Evolutionary conservation across 2,113 vertebrate species (phyloP).

Genomic region (Potamarius usumacintae): DNA sequence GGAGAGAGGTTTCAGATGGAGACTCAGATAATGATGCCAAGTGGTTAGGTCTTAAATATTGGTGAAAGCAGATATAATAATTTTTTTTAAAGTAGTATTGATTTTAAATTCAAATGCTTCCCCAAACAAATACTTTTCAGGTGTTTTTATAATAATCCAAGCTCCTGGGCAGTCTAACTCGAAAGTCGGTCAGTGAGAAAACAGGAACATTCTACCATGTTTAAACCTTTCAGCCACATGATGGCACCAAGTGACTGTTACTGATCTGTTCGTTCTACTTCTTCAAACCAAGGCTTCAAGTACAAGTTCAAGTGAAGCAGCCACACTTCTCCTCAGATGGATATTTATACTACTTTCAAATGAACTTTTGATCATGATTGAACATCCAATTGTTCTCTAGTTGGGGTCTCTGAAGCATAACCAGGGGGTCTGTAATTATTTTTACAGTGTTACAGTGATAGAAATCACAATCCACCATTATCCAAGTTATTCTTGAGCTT

Average conservation of each 20-base stretch:
- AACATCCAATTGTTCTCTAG: not conserved
- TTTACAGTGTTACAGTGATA: too few relatives aligned
- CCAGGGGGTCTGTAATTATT: too few relatives aligned
- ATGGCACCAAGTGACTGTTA: not conserved
- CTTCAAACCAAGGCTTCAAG: not conserved
- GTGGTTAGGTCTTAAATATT: not conserved
- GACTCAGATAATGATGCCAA: not conserved
- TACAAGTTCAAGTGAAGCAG: not conserved
- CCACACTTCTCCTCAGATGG: not conserved
- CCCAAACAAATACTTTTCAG: not conserved
- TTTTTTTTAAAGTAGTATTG: not conserved
- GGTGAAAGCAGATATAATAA: not conserved
- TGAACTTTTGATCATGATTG: not conserved
- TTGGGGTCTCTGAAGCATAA: too few relatives aligned
- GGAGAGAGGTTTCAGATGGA: not conserved
- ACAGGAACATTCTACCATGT: not conserved
- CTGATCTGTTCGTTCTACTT: not conserved
- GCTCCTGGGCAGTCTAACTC: not conserved
- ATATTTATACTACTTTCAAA: not conserved
- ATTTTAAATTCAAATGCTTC: not conserved
- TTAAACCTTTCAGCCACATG: not conserved
- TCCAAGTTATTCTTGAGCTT: too few relatives aligned
- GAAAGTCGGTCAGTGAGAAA: not conserved
- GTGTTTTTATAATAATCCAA: not conserved
- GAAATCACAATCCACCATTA: too few relatives aligned